Conservation (phyloP, 2,888 invertebrate species). For the Catocala sponsa region DNA sequence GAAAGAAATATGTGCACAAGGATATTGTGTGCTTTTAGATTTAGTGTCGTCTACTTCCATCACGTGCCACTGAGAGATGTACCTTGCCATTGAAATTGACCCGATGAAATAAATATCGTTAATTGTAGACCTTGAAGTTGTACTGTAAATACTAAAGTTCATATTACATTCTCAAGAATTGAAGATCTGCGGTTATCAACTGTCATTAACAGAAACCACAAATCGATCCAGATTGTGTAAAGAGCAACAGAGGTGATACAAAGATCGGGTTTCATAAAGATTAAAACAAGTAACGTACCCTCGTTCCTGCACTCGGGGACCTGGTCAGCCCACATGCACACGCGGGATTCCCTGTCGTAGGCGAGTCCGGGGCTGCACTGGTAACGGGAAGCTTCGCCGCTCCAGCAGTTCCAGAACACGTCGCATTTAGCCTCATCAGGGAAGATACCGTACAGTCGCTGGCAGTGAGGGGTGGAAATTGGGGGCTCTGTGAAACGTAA, state of each 20-base stretch:
- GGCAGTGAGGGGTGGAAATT: slow-evolving; percentile 94
- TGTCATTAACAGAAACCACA: slow-evolving; percentile 27
- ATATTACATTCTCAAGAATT: slow-evolving; percentile 32
- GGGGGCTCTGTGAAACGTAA: slow-evolving; percentile 90
- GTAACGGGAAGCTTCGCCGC: slow-evolving; percentile 97
- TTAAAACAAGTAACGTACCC: slow-evolving; percentile 86
- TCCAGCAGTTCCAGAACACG: slow-evolving; percentile 99
- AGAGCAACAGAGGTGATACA: slow-evolving; percentile 31
- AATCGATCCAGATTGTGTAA: slow-evolving; percentile 10
- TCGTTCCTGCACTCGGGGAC: slow-evolving; percentile 97
- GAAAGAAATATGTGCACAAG: slow-evolving; percentile 45
- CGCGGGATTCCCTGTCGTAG: slow-evolving; percentile 97
- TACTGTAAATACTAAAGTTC: slow-evolving; percentile 24
- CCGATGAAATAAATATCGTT: slow-evolving; percentile 12
- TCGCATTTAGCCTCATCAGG: slow-evolving; percentile 95
- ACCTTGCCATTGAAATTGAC: background rate
- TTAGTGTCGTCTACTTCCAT: background rate
- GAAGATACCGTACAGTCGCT: slow-evolving; percentile 97
- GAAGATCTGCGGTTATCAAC: slow-evolving; percentile 30
- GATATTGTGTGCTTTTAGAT: slow-evolving; percentile 18
- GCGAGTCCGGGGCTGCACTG: slow-evolving; percentile 98
- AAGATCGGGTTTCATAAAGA: slow-evolving; percentile 12
- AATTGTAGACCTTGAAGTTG: slow-evolving; percentile 5
- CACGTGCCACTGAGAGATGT: background rate
- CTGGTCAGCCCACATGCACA: slow-evolving; percentile 99